phyloP scores from a whole-genome alignment of 2,888 invertebrate genomes.

The Zaprionus lineosus region DNA sequence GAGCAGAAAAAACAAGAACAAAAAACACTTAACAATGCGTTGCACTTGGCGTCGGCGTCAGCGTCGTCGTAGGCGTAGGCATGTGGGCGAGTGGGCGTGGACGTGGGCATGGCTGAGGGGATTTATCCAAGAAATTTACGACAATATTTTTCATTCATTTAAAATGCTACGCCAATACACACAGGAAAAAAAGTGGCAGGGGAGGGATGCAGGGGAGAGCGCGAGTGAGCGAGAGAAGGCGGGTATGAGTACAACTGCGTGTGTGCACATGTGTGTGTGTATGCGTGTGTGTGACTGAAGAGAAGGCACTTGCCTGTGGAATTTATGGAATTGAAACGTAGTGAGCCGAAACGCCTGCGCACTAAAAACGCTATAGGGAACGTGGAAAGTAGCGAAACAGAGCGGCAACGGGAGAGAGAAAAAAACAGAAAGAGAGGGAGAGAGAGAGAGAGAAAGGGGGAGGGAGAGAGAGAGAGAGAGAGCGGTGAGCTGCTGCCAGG shows the following conservation, averaged over 20 bases:
- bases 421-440: conserved; percentile 1
- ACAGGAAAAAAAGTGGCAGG: neutral
- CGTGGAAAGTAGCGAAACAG: conserved; percentile 35
- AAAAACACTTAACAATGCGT: conserved; percentile 69
- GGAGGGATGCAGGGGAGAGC: neutral
- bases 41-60: conserved; percentile 54
- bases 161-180: conserved; percentile 69
- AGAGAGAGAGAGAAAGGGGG: neutral
- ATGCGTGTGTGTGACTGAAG: neutral
- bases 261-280: neutral
- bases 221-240: neutral
- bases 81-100: conserved; percentile 6
- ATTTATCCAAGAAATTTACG: conserved; percentile 60
- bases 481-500: conserved; percentile 3
- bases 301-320: conserved; percentile 13
- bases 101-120: conserved; percentile 14
- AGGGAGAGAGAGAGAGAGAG: conserved; percentile 2
- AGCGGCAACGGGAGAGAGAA: conserved; percentile 43
- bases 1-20: conserved; percentile 19
- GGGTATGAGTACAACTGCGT: neutral
- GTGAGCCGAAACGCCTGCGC: conserved; percentile 18
- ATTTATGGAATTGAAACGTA: conserved; percentile 19
- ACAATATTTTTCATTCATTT: conserved; percentile 77
- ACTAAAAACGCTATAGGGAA: too few species aligned
- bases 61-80: neutral